These are phyloP conservation scores for Acrobasis suavella DNA, from an alignment of 2,888 invertebrate species.

Conservation along the genomic window DNA sequence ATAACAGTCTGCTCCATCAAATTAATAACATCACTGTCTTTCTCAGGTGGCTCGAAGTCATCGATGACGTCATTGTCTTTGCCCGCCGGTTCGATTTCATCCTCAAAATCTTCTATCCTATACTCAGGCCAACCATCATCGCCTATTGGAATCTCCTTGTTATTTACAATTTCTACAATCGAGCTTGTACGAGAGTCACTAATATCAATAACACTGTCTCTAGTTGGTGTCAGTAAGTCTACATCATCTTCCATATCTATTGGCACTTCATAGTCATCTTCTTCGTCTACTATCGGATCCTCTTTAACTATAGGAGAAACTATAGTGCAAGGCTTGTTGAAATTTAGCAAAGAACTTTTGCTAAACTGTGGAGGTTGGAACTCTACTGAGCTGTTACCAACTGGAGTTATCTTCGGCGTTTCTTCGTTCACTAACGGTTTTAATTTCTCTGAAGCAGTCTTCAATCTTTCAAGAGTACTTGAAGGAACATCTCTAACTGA, in stretches of 20 bases:
- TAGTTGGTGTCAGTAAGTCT: slow-evolving; percentile 44
- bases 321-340: slow-evolving; percentile 48
- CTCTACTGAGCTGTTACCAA: slow-evolving; percentile 64
- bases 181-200: slow-evolving; percentile 53
- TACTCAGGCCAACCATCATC: slow-evolving; percentile 83
- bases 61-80: slow-evolving; percentile 47
- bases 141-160: slow-evolving; percentile 61
- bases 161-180: slow-evolving; percentile 41
- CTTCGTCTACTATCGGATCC: slow-evolving; percentile 34
- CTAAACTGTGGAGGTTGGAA: slow-evolving; percentile 68
- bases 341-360: slow-evolving; percentile 48
- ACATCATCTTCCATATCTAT: slow-evolving; percentile 56
- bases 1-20: slow-evolving; percentile 54
- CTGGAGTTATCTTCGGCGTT: slow-evolving; percentile 43
- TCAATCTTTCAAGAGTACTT: slow-evolving; percentile 64
- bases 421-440: slow-evolving; percentile 57
- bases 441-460: slow-evolving; percentile 58
- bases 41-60: slow-evolving; percentile 41
- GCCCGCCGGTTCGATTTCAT: slow-evolving; percentile 44
- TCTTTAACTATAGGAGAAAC: slow-evolving; percentile 49
- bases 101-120: slow-evolving; percentile 72
- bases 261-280: slow-evolving; percentile 52
- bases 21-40: slow-evolving; percentile 47
- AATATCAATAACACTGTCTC: slow-evolving; percentile 49
- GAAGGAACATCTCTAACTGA: slow-evolving; percentile 56